Evolutionary conservation across 2,888 invertebrate species (phyloP).

Genomic region (Sympetrum striolatum): DNA sequence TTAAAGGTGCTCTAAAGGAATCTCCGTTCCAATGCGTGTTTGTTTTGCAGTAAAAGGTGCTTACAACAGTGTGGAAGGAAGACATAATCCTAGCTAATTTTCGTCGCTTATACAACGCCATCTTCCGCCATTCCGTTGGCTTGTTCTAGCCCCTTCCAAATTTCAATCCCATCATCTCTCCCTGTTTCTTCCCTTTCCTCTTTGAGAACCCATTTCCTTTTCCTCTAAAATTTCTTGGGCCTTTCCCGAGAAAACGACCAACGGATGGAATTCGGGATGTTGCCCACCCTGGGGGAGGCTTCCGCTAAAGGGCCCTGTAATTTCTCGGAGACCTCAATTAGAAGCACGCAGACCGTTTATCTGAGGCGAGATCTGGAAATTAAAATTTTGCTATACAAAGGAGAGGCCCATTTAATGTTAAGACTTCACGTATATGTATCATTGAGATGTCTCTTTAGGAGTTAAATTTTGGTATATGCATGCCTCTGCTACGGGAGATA

Average conservation of each 20-base stretch:
- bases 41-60: too few relatives aligned
- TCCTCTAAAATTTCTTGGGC: background rate
- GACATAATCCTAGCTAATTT: slow-evolving; percentile 28
- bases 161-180: background rate
- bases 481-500: too few relatives aligned
- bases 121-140: background rate
- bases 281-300: slow-evolving; percentile 17
- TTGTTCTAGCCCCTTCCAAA: background rate
- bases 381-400: background rate
- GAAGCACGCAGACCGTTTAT: slow-evolving; percentile 34
- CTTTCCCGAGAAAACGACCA: background rate
- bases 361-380: slow-evolving; percentile 19
- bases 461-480: too few relatives aligned
- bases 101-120: background rate
- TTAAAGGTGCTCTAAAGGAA: too few relatives aligned
- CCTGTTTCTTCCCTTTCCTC: background rate
- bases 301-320: slow-evolving; percentile 30
- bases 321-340: slow-evolving; percentile 22
- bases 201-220: slow-evolving; percentile 19
- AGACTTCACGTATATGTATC: too few relatives aligned
- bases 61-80: background rate
- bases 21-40: too few relatives aligned
- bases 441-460: too few relatives aligned
- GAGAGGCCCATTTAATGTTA: background rate
- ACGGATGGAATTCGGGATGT: slow-evolving; percentile 27